Evolutionary conservation across 2,113 vertebrate species (phyloP), one percentile per base, ranked within the genome.

Genomic region (Salvelinus alpinus): DNA sequence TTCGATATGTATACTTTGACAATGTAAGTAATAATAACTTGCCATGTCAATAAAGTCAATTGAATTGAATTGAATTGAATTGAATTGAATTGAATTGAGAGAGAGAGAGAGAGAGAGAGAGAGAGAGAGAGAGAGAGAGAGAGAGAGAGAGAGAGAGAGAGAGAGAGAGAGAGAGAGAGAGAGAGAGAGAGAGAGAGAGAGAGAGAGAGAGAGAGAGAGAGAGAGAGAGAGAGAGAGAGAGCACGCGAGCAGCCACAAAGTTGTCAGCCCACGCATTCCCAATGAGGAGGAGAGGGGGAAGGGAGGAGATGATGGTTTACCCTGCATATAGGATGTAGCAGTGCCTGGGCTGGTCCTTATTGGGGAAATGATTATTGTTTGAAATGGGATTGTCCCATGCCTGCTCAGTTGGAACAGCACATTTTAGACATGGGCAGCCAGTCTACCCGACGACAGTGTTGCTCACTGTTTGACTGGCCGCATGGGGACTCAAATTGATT

Each of bases 401-500:
- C 66, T 34, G 29, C 66, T 68, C 31, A n/a, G 66, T 68, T 38
- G 66, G 66, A 68, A 68, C 66, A 44, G 29, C 29, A 38, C 31
- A 38, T 68, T n/a, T 38, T 18, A 31, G 18, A 34, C 38, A 25
- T 20, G 18, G 27, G 16, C 65, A 8, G 13, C 6, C 65, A 20
- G 65, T 34, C 7, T 6, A 18, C 18, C 1, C 29, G 31, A 0
- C 29, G 18, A 31, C 31, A 68, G 27, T 25, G 64, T 14, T 9
- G 66, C 66, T 68, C 31, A 34, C 27, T 34, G 66, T n/a, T 68
- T 34, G 66, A 68, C 66, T 68, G 31, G 66, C 16, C 16, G 14
- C 51, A 16, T 11, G 54, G 64, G 64, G 27, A 25, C 70, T 69
- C 90, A 93, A 93, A 93, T 89, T 86, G 88, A 94, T 91, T 91